Conservation (phyloP, 2,113 vertebrate genomes). For the Antigone vipio region DNA sequence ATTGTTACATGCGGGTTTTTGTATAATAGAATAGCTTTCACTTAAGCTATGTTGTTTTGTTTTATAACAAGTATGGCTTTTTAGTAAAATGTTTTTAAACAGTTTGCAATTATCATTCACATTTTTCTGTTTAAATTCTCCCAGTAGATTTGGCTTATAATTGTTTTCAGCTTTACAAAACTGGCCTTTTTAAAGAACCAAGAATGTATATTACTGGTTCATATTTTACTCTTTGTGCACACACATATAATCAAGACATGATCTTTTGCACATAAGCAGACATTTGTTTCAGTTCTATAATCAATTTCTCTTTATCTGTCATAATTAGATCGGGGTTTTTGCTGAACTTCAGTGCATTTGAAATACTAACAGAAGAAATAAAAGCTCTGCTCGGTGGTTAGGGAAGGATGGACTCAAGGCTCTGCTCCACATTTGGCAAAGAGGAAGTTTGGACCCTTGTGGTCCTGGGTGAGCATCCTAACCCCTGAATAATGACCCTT, state of each 20-base stretch:
- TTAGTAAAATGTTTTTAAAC: conserved; percentile 37
- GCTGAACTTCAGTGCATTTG: background rate
- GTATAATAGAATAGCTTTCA: conserved; percentile 9
- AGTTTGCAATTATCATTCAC: conserved; percentile 43
- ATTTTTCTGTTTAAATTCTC: conserved; percentile 54
- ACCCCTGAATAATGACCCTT: background rate
- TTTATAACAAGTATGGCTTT: conserved; percentile 5
- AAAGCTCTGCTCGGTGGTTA: background rate
- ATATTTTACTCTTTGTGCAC: background rate
- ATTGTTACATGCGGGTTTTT: background rate
- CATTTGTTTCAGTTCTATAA: conserved; percentile 14
- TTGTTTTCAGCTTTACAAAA: conserved; percentile 52
- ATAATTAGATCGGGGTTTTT: background rate
- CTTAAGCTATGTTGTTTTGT: conserved; percentile 14
- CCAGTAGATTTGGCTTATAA: conserved; percentile 43
- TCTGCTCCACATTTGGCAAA: background rate
- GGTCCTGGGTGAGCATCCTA: background rate
- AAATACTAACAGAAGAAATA: background rate
- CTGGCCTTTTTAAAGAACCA: background rate
- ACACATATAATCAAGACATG: background rate
- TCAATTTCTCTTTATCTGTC: background rate
- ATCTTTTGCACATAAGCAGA: background rate
- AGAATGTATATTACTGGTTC: background rate
- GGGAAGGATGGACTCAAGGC: background rate
- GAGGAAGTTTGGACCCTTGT: background rate